These are phyloP conservation scores for Botrylloides violaceus DNA, from an alignment of 23 tunicate genomes.

Conservation along the genomic window DNA sequence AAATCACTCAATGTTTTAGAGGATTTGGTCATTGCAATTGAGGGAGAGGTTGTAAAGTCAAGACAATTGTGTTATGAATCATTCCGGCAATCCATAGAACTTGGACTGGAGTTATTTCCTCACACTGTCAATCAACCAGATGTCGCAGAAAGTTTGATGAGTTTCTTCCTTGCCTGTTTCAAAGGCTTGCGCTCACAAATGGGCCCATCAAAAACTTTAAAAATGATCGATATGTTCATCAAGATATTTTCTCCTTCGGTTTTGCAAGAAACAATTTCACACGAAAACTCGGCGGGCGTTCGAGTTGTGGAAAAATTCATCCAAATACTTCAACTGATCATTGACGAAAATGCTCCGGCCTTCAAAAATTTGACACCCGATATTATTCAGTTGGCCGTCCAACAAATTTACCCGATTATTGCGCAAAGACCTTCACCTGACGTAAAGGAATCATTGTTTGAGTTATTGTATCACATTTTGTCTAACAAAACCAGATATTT, in stretches of 20 bases:
- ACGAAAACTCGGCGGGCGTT: constrained; percentile 71
- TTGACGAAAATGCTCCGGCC: constrained; percentile 48
- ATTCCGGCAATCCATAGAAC: constrained; percentile 27
- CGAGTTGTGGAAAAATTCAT: constrained; percentile 58
- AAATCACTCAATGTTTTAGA: constrained; percentile 37
- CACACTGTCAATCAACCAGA: constrained; percentile 58
- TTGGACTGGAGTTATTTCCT: constrained; percentile 56
- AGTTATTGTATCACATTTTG: constrained; percentile 40
- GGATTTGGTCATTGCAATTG: constrained; percentile 56
- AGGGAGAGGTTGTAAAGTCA: constrained; percentile 55
- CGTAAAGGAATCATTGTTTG: constrained; percentile 59
- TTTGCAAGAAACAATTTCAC: constrained; percentile 57
- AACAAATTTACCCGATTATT: constrained; percentile 73
- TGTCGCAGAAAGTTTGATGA: constrained; percentile 59
- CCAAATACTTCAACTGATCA: constrained; percentile 3
- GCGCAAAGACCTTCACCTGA: constrained; percentile 76
- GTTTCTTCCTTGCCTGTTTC: constrained; percentile 43
- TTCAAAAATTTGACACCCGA: constrained; percentile 71
- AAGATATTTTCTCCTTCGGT: constrained; percentile 47
- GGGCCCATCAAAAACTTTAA: constrained; percentile 53
- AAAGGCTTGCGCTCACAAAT: constrained; percentile 56
- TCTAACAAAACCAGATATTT: constrained; percentile 64
- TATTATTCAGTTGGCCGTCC: constrained; percentile 63
- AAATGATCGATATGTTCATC: constrained; percentile 67
- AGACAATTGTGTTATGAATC: constrained; percentile 57